Evolutionary conservation across 2,113 vertebrate species (phyloP), one percentile per base, ranked within the genome.

Genomic region (Marmota flaviventris): DNA sequence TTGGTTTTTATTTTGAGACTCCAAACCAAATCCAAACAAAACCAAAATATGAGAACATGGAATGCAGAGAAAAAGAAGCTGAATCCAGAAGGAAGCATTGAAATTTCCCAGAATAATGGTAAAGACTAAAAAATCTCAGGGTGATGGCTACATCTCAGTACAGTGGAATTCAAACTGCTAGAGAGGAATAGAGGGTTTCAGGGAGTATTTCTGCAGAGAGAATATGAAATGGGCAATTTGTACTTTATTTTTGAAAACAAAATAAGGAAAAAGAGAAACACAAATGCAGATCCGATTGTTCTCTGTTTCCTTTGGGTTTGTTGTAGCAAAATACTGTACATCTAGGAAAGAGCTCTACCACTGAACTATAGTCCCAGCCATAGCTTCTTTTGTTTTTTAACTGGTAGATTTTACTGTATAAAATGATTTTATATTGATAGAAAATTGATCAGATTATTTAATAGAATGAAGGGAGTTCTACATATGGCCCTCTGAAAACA

Each of bases 151-250:
- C 6, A 67, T 34, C 29, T 69, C 0, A 34, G 4, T 51, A 69
- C 29, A 42, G 25, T 25, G 2, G 11, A 8, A 3, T 81, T 7
- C 48, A 51, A 37, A 58, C 24, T 0, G 51, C 6, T 29, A 13
- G 12, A 65, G 14, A 27, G 58, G 4, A 5, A 10, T 42, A 27
- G 48, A 16, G 1, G 8, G 0, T 14, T 42, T 6, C 4, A 34
- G 48, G 67, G 67, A 34, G 3, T 42, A 24, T 4, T 25, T 5
- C 14, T 29, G 14, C 14, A 37, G 5, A 86, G 39, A 39, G 34
- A 29, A 86, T 72, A 86, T 20, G 45, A 72, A 27, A 29, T 29
- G 34, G 22, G 29, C 18, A 29, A 53, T 56, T 56, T 51, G 9
- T 51, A 9, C 39, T 84, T 37, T 8, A 3, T 22, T 67, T 37